A percentile compares a stretch with the other conserved stretches of the same genome.
phyloP scores from a whole-genome alignment of 2,888 invertebrate species.

The Cephus sareptanus region DNA sequence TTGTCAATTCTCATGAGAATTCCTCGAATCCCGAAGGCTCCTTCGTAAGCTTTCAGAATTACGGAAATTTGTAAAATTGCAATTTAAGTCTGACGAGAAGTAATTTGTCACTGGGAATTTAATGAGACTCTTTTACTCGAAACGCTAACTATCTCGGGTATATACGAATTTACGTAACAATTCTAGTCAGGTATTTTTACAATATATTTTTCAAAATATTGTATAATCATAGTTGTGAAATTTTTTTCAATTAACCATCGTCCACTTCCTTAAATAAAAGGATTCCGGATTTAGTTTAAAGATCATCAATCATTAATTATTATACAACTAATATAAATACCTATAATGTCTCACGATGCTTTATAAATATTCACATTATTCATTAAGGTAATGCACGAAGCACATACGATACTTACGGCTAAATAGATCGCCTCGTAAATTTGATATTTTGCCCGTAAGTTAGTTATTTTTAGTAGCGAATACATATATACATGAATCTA shows the following conservation, averaged over 20 bases:
- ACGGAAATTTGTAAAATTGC: slow-evolving; percentile 43
- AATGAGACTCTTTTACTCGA: neutral
- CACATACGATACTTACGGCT: neutral
- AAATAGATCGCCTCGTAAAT: neutral
- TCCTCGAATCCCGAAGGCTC: neutral
- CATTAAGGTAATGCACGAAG: neutral
- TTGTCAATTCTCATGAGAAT: neutral
- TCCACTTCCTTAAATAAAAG: too few relatives aligned
- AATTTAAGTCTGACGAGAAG: slow-evolving; percentile 45
- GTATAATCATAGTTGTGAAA: too few relatives aligned
- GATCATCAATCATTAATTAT: too few relatives aligned
- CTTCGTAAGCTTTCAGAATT: neutral
- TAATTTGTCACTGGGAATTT: slow-evolving; percentile 38
- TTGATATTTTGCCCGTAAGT: neutral
- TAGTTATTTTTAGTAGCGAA: neutral
- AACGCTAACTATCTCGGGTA: neutral
- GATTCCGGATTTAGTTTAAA: too few relatives aligned
- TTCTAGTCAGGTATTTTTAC: neutral
- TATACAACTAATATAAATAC: too few relatives aligned
- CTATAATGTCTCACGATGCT: too few relatives aligned
- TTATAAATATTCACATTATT: neutral
- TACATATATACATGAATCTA: slow-evolving; percentile 34
- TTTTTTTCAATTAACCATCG: too few relatives aligned
- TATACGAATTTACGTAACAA: neutral
- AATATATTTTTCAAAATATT: neutral